phyloP scores from a whole-genome alignment of 2,888 invertebrate genomes.

The Phania funesta region DNA sequence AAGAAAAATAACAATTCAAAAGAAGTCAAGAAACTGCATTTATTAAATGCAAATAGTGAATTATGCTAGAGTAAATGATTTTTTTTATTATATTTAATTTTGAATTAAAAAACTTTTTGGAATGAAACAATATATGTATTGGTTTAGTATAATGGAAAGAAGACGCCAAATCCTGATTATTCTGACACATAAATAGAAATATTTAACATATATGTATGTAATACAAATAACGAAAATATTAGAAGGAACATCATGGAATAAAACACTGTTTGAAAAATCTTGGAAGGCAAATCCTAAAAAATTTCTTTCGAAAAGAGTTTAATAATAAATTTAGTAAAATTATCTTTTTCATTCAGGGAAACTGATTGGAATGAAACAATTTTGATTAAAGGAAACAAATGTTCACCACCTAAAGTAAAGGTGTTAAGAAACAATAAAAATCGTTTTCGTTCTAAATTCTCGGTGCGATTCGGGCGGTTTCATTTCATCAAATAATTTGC shows the following conservation, averaged over 20 bases:
- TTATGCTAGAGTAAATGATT: no score
- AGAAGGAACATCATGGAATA: not conserved
- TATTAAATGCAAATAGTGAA: no score
- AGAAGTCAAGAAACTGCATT: no score
- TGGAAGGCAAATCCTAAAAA: not conserved
- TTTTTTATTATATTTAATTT: no score
- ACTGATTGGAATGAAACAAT: not conserved
- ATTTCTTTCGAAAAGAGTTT: no score
- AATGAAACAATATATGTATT: no score
- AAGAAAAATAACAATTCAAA: no score
- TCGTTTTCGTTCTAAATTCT: not conserved
- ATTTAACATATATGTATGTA: no score
- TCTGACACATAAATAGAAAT: not conserved
- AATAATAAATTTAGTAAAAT: no score
- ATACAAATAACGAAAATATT: no score
- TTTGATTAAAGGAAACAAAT: not conserved
- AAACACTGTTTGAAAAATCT: not conserved
- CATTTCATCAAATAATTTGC: not conserved
- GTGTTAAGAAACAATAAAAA: not conserved
- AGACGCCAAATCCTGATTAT: not conserved
- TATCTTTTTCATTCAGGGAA: not conserved
- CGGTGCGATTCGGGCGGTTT: not conserved
- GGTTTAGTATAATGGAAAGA: no score
- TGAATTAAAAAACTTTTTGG: no score
- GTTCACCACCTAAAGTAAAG: not conserved